phyloP scores from a whole-genome alignment of 2,888 invertebrate genomes.

The Neoascia interrupta region DNA sequence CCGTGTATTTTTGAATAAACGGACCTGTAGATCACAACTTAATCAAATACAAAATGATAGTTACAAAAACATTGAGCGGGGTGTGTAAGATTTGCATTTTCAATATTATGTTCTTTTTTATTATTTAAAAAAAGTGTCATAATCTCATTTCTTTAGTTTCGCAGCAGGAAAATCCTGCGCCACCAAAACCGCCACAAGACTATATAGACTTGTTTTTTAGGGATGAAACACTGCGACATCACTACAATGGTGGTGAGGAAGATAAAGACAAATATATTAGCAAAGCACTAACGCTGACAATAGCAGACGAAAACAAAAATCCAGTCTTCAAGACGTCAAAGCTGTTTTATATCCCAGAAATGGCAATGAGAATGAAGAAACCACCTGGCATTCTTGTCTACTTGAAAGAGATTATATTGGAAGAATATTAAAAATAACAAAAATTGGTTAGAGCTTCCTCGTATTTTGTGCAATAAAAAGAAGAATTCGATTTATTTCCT shows the following conservation, averaged over 20 bases:
- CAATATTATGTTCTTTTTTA: no score
- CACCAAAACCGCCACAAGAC: not conserved
- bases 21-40: not conserved
- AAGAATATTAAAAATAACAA: constrained; percentile 44
- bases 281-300: constrained; percentile 17
- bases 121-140: no score
- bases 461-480: not conserved
- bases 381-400: constrained; percentile 73
- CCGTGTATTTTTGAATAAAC: constrained; percentile 1
- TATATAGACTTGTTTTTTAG: not conserved
- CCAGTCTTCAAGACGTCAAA: constrained; percentile 72
- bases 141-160: no score
- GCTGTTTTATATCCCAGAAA: constrained; percentile 71
- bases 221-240: not conserved
- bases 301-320: constrained; percentile 48
- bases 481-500: not conserved
- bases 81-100: no score
- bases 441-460: not conserved
- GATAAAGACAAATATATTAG: not conserved
- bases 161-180: no score
- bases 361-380: constrained; percentile 73
- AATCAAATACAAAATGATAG: no score
- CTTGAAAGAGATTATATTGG: constrained; percentile 68
- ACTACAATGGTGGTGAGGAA: no score
- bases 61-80: no score